phyloP scores from a whole-genome alignment of 2,888 invertebrate genomes.

The Peribatodes rhomboidaria region DNA sequence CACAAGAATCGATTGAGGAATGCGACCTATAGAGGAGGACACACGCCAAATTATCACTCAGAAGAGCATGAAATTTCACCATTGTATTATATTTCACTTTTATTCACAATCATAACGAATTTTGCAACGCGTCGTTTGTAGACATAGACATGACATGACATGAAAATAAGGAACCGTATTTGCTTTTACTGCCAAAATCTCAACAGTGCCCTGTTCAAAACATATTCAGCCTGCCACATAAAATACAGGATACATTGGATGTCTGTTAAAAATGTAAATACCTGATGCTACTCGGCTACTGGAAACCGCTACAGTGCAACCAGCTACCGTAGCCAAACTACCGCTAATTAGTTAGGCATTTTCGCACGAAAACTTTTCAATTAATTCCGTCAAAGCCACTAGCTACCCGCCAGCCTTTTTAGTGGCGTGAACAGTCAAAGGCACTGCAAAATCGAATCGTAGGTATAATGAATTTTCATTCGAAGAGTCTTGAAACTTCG shows the following conservation, averaged over 20 bases:
- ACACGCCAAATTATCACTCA: too few relatives aligned
- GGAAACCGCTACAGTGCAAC: conserved; percentile 45
- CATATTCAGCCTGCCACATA: too few relatives aligned
- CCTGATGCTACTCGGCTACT: conserved; percentile 40
- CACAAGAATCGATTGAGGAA: too few relatives aligned
- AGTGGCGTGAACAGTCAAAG: conserved; percentile 67
- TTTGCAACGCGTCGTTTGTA: too few relatives aligned
- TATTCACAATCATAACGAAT: too few relatives aligned
- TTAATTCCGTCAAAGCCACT: conserved; percentile 74
- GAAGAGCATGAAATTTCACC: too few relatives aligned
- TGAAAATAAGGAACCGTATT: neutral
- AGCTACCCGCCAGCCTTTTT: conserved; percentile 56
- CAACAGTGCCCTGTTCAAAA: too few relatives aligned
- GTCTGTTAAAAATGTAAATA: neutral
- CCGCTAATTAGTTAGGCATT: conserved; percentile 75
- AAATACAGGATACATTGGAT: neutral
- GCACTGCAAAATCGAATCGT: conserved; percentile 63
- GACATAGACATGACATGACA: too few relatives aligned
- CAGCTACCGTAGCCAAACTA: conserved; percentile 55
- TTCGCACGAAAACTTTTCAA: conserved; percentile 74
- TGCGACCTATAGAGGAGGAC: too few relatives aligned
- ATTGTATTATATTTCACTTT: too few relatives aligned
- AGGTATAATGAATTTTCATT: conserved; percentile 68
- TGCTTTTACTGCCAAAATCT: neutral
- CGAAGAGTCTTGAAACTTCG: conserved; percentile 57